A percentile compares a stretch with the other conserved stretches of the same genome.
These are phyloP conservation scores for Linnaemya vulpina DNA, from an alignment of 2,888 invertebrate species.

Conservation along the genomic window DNA sequence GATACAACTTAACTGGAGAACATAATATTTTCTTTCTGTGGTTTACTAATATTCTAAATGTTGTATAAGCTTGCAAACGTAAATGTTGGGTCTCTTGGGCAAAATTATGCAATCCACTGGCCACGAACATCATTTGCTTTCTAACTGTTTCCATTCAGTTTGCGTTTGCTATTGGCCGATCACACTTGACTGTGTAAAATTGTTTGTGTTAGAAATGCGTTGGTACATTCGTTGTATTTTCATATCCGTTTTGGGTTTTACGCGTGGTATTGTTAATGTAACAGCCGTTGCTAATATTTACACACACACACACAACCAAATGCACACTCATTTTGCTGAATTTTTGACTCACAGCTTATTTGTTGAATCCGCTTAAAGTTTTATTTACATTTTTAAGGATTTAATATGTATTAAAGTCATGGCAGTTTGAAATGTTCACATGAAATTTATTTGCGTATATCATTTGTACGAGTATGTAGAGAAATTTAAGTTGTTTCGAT, in stretches of 20 bases:
- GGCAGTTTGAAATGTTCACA: slow-evolving; percentile 5
- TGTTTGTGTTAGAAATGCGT: background rate
- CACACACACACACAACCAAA: background rate
- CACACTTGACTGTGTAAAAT: background rate
- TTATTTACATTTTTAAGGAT: slow-evolving; percentile 40
- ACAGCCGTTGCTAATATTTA: background rate
- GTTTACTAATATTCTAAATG: background rate
- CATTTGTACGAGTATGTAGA: background rate
- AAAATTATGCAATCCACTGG: slow-evolving; percentile 65
- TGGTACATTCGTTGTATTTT: slow-evolving; percentile 15
- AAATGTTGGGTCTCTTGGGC: slow-evolving; percentile 54
- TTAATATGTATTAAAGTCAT: slow-evolving; percentile 22
- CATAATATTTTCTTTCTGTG: no score
- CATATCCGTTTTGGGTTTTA: slow-evolving; percentile 31
- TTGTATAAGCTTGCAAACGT: background rate
- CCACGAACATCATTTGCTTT: slow-evolving; percentile 57
- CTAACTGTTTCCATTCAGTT: slow-evolving; percentile 64
- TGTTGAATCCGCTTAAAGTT: background rate
- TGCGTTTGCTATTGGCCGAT: slow-evolving; percentile 57
- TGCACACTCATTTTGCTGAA: slow-evolving; percentile 1
- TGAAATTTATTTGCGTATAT: slow-evolving; percentile 13
- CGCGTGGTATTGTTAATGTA: background rate
- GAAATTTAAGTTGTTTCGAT: slow-evolving; percentile 12
- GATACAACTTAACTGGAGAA: no score
- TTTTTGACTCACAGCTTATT: background rate